phyloP scores from a whole-genome alignment of 2,113 vertebrate genomes.

The Grammomys dolichurus region DNA sequence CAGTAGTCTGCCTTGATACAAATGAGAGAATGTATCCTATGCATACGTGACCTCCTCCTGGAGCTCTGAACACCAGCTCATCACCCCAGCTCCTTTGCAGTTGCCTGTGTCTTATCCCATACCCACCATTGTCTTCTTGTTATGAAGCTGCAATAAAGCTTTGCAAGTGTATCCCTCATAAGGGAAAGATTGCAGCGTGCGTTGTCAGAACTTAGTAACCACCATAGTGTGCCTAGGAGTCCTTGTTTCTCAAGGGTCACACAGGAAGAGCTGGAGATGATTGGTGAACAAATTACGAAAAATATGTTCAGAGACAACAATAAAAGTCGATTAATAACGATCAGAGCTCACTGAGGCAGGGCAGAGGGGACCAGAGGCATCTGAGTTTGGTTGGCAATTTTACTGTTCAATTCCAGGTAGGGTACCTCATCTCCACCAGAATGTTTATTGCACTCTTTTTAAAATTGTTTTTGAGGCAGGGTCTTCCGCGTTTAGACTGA shows the following conservation, averaged over 20 bases:
- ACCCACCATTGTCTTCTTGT: rapidly evolving
- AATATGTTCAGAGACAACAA: neutral
- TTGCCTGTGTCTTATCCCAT: neutral
- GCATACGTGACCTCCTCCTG: neutral
- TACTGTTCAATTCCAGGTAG: neutral
- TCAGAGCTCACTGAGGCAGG: neutral
- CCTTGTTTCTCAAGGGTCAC: neutral
- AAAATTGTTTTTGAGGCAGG: neutral
- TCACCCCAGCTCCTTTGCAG: neutral
- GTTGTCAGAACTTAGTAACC: neutral
- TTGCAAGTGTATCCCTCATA: neutral
- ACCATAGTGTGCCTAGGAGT: neutral
- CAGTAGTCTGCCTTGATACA: neutral
- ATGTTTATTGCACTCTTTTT: neutral
- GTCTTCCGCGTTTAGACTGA: neutral
- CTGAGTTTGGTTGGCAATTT: neutral
- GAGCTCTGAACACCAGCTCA: neutral
- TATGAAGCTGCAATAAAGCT: neutral
- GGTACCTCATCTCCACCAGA: neutral
- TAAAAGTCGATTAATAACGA: neutral
- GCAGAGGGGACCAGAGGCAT: neutral
- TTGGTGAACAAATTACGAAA: neutral
- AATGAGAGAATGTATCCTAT: neutral
- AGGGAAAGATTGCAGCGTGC: neutral
- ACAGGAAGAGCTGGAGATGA: constrained; percentile 11